A percentile compares a stretch with the other conserved stretches of the same genome.
Evolutionary conservation across 2,797 vertebrate species (phyloP).

Genomic region (Rhabdomys pumilio): DNA sequence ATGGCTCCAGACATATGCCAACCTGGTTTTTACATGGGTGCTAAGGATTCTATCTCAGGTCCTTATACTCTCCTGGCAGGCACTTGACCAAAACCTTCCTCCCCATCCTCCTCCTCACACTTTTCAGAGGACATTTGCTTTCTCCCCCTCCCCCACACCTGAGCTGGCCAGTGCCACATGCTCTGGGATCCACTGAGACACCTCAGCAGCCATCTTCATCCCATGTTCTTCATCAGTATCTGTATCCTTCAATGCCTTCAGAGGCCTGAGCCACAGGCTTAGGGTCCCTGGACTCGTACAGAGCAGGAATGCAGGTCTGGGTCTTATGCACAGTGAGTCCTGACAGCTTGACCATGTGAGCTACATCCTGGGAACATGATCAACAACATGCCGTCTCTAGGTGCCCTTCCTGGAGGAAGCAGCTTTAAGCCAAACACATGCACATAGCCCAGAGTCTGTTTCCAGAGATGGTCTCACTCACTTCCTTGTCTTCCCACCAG

Average conservation of each 20-base stretch:
- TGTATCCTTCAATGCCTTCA: neutral
- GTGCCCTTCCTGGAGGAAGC: neutral
- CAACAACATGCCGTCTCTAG: no score
- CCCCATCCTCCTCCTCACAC: neutral
- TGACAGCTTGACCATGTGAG: neutral
- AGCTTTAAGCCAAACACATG: rapidly evolving
- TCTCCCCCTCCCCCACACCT: neutral
- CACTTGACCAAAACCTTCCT: neutral
- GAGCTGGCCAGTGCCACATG: no score
- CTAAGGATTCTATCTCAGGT: neutral
- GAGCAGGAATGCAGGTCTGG: no score
- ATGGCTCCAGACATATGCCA: neutral
- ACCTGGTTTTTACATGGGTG: neutral
- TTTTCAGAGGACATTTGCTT: neutral
- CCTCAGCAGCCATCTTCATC: neutral
- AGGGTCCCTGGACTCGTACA: neutral
- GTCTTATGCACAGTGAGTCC: neutral
- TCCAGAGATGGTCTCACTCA: neutral
- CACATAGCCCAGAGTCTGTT: neutral
- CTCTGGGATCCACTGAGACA: neutral
- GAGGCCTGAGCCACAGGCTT: no score
- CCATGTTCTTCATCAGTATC: neutral
- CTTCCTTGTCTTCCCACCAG: conserved; percentile 84
- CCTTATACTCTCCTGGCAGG: neutral
- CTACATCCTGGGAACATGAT: neutral